phyloP scores from a whole-genome alignment of 2,113 vertebrate species.

The Pyxicephalus adspersus region DNA sequence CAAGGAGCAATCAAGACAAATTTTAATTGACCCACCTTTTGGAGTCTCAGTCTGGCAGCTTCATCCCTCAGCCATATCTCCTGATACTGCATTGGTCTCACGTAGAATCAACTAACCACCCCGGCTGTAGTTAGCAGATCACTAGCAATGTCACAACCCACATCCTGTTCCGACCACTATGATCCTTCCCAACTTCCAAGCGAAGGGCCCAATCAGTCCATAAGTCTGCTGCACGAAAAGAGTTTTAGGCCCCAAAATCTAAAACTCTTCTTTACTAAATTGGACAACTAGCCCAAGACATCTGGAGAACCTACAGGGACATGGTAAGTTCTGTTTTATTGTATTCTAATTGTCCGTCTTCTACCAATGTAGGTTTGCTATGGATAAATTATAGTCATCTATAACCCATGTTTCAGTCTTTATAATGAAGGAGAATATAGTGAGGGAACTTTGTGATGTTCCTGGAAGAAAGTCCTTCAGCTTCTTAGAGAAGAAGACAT shows the following conservation, averaged over 20 bases:
- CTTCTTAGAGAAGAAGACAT: too few species aligned
- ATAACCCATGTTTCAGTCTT: too few species aligned
- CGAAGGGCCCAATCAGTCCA: background rate
- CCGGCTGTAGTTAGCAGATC: too few species aligned
- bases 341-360: too few species aligned
- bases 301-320: background rate
- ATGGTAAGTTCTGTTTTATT: background rate
- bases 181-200: background rate
- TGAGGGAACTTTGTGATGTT: too few species aligned
- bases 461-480: background rate
- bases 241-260: too few species aligned
- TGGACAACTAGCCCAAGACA: background rate
- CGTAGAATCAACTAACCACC: slow-evolving; percentile 7
- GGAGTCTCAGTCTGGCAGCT: background rate
- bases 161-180: background rate
- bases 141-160: background rate
- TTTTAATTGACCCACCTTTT: background rate
- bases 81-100: slow-evolving; percentile 12
- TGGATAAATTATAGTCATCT: too few species aligned
- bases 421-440: too few species aligned
- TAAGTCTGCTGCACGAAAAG: background rate
- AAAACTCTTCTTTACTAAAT: background rate
- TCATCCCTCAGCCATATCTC: slow-evolving; percentile 20
- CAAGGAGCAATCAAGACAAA: too few species aligned
- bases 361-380: too few species aligned